phyloP scores from a whole-genome alignment of 1,140 invertebrate genomes.

The Drosophila aff. region DNA sequence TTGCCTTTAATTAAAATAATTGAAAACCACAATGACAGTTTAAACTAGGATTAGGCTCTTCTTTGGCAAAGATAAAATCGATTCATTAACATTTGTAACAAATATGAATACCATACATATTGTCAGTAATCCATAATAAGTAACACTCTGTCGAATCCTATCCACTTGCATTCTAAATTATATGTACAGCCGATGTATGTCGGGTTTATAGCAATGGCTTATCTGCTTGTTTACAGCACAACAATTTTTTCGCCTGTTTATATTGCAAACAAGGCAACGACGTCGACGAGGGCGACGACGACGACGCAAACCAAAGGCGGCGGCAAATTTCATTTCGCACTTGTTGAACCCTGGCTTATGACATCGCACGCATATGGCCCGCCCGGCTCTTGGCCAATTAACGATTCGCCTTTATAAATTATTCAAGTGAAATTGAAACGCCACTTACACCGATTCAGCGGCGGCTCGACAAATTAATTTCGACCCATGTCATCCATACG shows the following conservation, averaged over 20 bases:
- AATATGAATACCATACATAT: too few species aligned
- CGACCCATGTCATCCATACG: constrained; percentile 14
- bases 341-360: constrained; percentile 66
- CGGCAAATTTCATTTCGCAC: constrained; percentile 72
- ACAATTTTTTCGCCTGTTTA: constrained; percentile 66
- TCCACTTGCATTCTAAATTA: constrained; percentile 20
- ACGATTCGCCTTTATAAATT: constrained; percentile 51
- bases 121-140: background rate
- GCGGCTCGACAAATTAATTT: constrained; percentile 61
- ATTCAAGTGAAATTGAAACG: constrained; percentile 67
- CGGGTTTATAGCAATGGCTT: constrained; percentile 62
- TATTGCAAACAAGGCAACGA: constrained; percentile 58
- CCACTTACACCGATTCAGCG: constrained; percentile 39
- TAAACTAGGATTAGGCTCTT: too few species aligned
- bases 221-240: constrained; percentile 74
- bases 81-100: too few species aligned
- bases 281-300: constrained; percentile 4
- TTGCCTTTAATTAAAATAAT: too few species aligned
- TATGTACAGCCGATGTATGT: constrained; percentile 33
- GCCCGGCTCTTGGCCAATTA: constrained; percentile 43
- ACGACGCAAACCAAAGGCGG: constrained; percentile 31
- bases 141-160: constrained; percentile 4
- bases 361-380: constrained; percentile 45
- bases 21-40: too few species aligned
- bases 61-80: too few species aligned